Conservation (phyloP, 2,797 vertebrate species). For the Hypotaenidia philippensis region DNA sequence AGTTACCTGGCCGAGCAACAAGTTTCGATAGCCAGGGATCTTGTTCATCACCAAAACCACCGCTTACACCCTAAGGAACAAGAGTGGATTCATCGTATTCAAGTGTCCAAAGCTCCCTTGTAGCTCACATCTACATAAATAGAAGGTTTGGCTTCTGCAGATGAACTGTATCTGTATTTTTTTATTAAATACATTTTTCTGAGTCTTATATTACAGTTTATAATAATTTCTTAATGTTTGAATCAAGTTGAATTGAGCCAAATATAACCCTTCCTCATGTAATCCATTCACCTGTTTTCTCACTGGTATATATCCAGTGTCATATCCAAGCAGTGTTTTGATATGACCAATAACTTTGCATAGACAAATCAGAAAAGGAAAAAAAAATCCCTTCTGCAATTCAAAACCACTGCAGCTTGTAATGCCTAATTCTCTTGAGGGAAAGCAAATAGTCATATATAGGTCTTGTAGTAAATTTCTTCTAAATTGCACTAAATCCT, state of each 20-base stretch:
- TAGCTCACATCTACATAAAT: constrained; percentile 12
- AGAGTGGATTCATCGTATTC: not conserved
- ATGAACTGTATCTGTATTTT: constrained; percentile 56
- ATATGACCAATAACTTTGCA: constrained; percentile 31
- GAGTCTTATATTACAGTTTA: constrained; percentile 34
- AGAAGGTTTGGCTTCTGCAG: constrained; percentile 50
- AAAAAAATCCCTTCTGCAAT: not conserved
- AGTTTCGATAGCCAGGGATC: constrained; percentile 99
- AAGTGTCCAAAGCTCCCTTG: not conserved
- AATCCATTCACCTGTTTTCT: constrained; percentile 30
- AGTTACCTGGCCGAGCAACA: constrained; percentile 93
- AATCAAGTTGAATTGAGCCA: constrained; percentile 48
- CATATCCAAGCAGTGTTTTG: constrained; percentile 30
- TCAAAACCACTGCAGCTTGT: constrained; percentile 28
- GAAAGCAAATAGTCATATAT: not conserved
- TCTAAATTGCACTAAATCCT: constrained; percentile 43
- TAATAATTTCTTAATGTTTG: constrained; percentile 34
- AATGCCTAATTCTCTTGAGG: constrained; percentile 6
- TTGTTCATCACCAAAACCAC: constrained; percentile 94
- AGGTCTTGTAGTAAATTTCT: not conserved
- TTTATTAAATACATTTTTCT: constrained; percentile 48
- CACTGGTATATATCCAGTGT: not conserved
- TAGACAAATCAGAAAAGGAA: constrained; percentile 9
- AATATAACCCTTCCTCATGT: constrained; percentile 8
- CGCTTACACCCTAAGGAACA: constrained; percentile 81